Conservation (phyloP, 2,888 invertebrate genomes). For the Platypus cylindrus region DNA sequence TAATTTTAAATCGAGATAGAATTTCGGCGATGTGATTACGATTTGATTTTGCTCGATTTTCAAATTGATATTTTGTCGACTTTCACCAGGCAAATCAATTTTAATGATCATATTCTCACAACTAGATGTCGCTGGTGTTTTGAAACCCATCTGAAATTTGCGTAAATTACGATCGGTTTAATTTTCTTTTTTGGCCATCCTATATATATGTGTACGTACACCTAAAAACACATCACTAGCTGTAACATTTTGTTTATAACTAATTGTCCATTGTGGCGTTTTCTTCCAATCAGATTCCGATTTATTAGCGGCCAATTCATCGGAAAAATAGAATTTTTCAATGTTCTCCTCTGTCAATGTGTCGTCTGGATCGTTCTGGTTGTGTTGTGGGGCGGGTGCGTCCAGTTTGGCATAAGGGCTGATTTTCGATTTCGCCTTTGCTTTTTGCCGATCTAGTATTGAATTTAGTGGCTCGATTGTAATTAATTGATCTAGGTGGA, state of each 20-base stretch:
- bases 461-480: neutral
- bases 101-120: slow-evolving; percentile 69
- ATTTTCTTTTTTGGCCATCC: too few relatives aligned
- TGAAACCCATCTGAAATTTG: slow-evolving; percentile 27
- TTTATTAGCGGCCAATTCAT: slow-evolving; percentile 32
- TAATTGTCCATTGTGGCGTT: slow-evolving; percentile 63
- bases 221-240: slow-evolving; percentile 79
- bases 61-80: slow-evolving; percentile 60
- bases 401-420: slow-evolving; percentile 29
- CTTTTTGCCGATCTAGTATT: neutral
- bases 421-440: slow-evolving; percentile 18
- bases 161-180: too few relatives aligned
- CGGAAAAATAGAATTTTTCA: slow-evolving; percentile 4
- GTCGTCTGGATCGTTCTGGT: slow-evolving; percentile 39
- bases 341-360: slow-evolving; percentile 36
- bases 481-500: slow-evolving; percentile 3
- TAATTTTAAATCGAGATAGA: slow-evolving; percentile 59
- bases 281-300: slow-evolving; percentile 42
- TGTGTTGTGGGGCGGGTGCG: slow-evolving; percentile 19
- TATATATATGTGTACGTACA: too few relatives aligned
- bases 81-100: slow-evolving; percentile 64
- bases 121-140: slow-evolving; percentile 25
- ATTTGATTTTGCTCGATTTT: slow-evolving; percentile 49
- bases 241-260: slow-evolving; percentile 73
- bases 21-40: slow-evolving; percentile 49